Base-by-base conservation (phyloP, 2,888 invertebrate genomes). In the Dryococelus australis region DNA sequence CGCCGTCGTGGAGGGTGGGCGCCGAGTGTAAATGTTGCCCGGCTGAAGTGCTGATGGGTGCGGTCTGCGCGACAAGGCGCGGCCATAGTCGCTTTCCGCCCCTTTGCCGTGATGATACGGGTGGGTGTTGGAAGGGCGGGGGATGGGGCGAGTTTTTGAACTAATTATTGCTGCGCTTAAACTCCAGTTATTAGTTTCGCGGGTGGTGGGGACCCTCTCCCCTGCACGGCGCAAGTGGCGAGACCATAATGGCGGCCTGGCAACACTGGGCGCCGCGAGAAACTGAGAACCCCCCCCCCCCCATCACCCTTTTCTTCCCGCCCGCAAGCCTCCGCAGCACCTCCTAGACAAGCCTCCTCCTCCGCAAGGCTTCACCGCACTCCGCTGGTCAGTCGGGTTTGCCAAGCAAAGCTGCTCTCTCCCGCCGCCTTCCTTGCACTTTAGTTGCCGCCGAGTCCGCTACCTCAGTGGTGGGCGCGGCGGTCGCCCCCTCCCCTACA, bases 191-290 rank as follows among this genome's bases (percentile, higher is more conserved):
- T 65, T 65, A 65, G 65, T 65, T 65, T 65, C 20, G 65, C 65
- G 12, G 9, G n/a, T n/a, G n/a, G n/a, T n/a, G n/a, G n/a, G n/a
- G n/a, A n/a, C 47, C 47, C 47, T 47, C 47, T 9, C 47, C 47
- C 47, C 12, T 47, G 93, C 92, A n/a, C 93, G 93, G 93, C 93
- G 93, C 93, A 93, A 93, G 93, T 92, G 93, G 92, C 92, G 92
- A 92, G 91, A 47, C 43, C 47, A 27, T 85, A 51, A 51, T 85
- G 24, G 24, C 51, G 85, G 43, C 65, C 65, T 85, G 16, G 85
- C 85, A 13, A 27, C 35, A 27, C 43, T 27, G 85, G 47, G 8
- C 27, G 85, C 85, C 47, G 85, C 43, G 85, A 51, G 47, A 43
- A 85, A 51, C 47, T 47, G 27, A 27, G 20, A 43, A 92, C 89